A percentile compares a stretch with the other conserved stretches of the same genome.
These are phyloP conservation scores for Artibeus jamaicensis DNA, from an alignment of 2,797 vertebrate genomes.

Conservation along the genomic window DNA sequence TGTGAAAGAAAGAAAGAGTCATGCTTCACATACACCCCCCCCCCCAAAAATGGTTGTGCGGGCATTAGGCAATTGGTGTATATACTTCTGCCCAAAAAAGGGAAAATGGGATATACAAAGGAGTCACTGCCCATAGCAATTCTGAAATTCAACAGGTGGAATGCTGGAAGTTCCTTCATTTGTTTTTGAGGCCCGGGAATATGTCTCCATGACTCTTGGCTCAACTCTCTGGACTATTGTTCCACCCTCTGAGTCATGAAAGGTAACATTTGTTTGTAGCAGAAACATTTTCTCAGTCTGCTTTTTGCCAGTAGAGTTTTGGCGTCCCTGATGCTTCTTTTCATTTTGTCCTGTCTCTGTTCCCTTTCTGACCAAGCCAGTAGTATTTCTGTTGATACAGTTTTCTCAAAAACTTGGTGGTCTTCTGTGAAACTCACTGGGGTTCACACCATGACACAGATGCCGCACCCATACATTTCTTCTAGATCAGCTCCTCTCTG, in stretches of 20 bases:
- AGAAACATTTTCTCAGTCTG: not conserved
- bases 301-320: not conserved
- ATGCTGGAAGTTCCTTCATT: not conserved
- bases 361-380: not conserved
- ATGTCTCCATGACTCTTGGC: not conserved
- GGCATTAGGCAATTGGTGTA: not conserved
- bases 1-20: not conserved
- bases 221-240: not conserved
- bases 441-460: not conserved
- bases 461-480: not conserved
- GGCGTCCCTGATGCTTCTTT: not conserved
- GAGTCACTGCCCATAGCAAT: not conserved
- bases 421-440: not conserved
- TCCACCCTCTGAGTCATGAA: not conserved
- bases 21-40: not conserved
- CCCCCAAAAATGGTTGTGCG: not conserved
- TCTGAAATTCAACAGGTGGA: not conserved
- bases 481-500: not conserved
- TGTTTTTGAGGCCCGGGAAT: not conserved
- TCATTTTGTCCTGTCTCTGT: not conserved
- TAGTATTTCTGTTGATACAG: not conserved
- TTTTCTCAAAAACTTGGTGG: not conserved
- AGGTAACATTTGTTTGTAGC: not conserved
- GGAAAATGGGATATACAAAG: not conserved
- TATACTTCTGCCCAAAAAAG: not conserved